Evolutionary conservation across 2,113 vertebrate genomes (phyloP).

Genomic region (Oostethus manadensis): DNA sequence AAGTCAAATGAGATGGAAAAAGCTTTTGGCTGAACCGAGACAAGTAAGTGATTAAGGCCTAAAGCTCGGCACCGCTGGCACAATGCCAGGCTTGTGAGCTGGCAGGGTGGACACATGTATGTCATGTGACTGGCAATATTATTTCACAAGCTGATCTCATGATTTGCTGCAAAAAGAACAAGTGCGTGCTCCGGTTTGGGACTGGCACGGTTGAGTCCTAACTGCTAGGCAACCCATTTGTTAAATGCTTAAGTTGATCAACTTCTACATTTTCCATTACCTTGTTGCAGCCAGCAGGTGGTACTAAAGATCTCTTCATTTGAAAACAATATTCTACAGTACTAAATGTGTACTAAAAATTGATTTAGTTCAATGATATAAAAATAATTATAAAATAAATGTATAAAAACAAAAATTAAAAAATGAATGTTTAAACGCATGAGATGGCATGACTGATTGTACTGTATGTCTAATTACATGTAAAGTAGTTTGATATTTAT

Average conservation of each 20-base stretch:
- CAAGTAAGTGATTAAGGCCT: constrained; percentile 57
- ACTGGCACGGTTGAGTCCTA: constrained; percentile 16
- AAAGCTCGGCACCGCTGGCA: constrained; percentile 47
- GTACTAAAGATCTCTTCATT: constrained; percentile 13
- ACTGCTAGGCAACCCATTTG: too few relatives aligned
- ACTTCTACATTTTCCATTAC: constrained; percentile 30
- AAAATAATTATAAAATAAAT: too few relatives aligned
- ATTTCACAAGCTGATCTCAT: constrained; percentile 42
- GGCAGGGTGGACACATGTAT: constrained; percentile 27
- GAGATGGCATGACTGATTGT: too few relatives aligned
- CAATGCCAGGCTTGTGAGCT: constrained; percentile 28
- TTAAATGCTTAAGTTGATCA: too few relatives aligned
- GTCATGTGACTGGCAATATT: constrained; percentile 39
- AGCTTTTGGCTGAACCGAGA: constrained; percentile 56
- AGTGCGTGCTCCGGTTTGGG: constrained; percentile 22
- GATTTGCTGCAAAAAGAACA: constrained; percentile 22
- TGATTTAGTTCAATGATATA: too few relatives aligned
- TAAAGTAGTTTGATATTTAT: constrained; percentile 24
- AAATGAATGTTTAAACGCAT: too few relatives aligned
- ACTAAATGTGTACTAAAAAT: background rate
- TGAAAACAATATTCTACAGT: background rate
- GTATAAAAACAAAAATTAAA: too few relatives aligned
- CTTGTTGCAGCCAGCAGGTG: constrained; percentile 40
- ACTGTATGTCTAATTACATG: constrained; percentile 1
- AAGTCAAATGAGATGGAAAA: constrained; percentile 60